These are phyloP conservation scores for Chondrilla cf. caribensis DNA, from an alignment of 37 sponge, comb jelly and placozoan genomes.

Conservation along the genomic window DNA sequence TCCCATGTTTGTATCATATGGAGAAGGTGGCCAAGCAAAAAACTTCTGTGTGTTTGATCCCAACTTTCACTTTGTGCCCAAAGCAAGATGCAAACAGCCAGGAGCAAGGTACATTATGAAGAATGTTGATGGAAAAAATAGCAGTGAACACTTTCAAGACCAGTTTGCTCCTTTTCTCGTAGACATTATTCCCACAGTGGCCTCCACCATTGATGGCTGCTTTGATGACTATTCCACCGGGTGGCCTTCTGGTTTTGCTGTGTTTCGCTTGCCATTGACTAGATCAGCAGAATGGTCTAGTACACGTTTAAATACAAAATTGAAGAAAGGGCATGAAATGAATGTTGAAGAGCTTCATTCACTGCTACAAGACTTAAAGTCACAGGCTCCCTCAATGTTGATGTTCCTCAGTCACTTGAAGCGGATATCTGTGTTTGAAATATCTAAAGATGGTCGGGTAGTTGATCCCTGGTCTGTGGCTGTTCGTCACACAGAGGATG, in stretches of 20 bases:
- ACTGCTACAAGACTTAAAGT: constrained; percentile 16
- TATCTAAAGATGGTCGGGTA: constrained; percentile 32
- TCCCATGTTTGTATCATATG: constrained; percentile 64
- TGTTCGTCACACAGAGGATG: not conserved
- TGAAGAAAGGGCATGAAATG: not conserved
- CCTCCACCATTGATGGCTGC: not conserved
- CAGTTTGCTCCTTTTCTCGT: constrained; percentile 53
- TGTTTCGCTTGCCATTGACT: constrained; percentile 59
- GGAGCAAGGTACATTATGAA: constrained; percentile 30
- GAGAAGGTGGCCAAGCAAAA: constrained; percentile 29
- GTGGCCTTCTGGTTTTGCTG: constrained; percentile 38
- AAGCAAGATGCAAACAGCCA: not conserved
- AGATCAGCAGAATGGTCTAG: not conserved
- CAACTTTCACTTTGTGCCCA: constrained; percentile 25
- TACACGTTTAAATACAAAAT: not conserved
- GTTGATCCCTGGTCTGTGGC: constrained; percentile 25
- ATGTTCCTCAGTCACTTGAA: constrained; percentile 53
- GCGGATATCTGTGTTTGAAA: constrained; percentile 59
- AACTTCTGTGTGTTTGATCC: constrained; percentile 79
- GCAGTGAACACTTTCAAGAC: constrained; percentile 50
- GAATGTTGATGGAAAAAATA: not conserved
- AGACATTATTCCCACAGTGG: constrained; percentile 16
- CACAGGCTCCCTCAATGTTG: constrained; percentile 32
- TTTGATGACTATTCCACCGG: constrained; percentile 1
- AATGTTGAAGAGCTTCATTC: not conserved